A percentile compares a stretch with the other conserved stretches of the same genome.
Evolutionary conservation across 2,888 invertebrate genomes (phyloP).

Genomic region (Caenorhabditis sp.): DNA sequence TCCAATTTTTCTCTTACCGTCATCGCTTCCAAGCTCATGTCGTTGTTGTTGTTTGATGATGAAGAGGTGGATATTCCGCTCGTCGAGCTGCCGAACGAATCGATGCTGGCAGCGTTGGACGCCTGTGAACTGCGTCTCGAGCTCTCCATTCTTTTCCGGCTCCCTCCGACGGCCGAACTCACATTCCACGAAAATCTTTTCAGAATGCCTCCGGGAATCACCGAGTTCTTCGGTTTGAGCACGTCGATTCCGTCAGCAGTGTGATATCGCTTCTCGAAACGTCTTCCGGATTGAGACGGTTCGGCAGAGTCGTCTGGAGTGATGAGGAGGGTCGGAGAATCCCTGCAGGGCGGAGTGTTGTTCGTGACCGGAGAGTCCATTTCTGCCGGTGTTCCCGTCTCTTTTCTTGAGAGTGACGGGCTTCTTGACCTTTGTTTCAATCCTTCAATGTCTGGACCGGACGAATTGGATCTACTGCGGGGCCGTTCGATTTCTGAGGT

Average conservation of each 20-base stretch:
- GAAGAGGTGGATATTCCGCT: conserved; percentile 76
- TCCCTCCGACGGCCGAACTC: conserved; percentile 59
- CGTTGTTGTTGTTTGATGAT: conserved; percentile 52
- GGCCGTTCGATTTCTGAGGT: conserved; percentile 40
- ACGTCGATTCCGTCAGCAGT: conserved; percentile 83
- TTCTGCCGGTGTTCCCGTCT: conserved; percentile 12
- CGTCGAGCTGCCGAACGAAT: conserved; percentile 77
- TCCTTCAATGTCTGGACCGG: conserved; percentile 65
- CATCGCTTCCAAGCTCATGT: conserved; percentile 44
- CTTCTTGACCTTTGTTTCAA: conserved; percentile 55
- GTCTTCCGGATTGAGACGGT: conserved; percentile 49
- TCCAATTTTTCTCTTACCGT: too few species aligned
- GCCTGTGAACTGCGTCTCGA: conserved; percentile 72
- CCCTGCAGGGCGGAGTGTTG: conserved; percentile 45
- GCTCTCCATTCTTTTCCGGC: conserved; percentile 64
- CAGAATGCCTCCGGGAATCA: conserved; percentile 58
- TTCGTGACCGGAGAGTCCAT: conserved; percentile 16
- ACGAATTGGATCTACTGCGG: conserved; percentile 67
- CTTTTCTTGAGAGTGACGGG: conserved; percentile 50
- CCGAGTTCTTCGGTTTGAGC: conserved; percentile 64
- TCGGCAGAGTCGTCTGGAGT: conserved; percentile 59
- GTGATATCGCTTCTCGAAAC: conserved; percentile 70
- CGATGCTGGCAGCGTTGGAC: conserved; percentile 71
- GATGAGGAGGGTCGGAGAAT: conserved; percentile 57
- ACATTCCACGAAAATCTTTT: conserved; percentile 71